A percentile compares a stretch with the other conserved stretches of the same genome.
Evolutionary conservation across 2,888 invertebrate genomes (phyloP).

Genomic region (Epicampocera succincta): DNA sequence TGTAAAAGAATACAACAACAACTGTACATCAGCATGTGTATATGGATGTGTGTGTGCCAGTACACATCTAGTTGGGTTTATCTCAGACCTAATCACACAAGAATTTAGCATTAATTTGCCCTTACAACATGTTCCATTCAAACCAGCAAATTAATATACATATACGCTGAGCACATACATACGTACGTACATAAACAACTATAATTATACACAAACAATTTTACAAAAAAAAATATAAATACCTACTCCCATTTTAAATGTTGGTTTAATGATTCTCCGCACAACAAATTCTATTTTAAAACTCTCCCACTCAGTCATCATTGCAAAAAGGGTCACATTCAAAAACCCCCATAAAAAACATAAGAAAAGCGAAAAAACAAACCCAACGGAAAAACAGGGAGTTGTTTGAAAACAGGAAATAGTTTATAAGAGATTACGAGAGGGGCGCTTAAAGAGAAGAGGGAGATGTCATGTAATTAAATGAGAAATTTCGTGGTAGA

Average conservation of each 20-base stretch:
- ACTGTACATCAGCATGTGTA: too few species aligned
- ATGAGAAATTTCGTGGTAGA: conserved; percentile 66
- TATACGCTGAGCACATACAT: too few species aligned
- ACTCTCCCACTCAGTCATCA: conserved; percentile 32
- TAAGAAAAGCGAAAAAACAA: background rate
- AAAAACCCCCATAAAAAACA: conserved; percentile 7
- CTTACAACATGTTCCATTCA: too few species aligned
- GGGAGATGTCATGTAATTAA: conserved; percentile 44
- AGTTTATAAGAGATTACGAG: background rate
- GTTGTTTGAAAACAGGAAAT: conserved; percentile 28
- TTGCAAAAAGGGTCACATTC: conserved; percentile 26
- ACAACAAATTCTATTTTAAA: conserved; percentile 54
- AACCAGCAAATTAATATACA: too few species aligned
- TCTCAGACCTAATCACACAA: too few species aligned
- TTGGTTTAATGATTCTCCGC: conserved; percentile 1
- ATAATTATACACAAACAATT: too few species aligned
- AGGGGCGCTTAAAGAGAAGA: background rate
- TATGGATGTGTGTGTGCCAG: too few species aligned
- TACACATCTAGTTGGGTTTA: too few species aligned
- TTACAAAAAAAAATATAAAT: too few species aligned
- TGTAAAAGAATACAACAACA: too few species aligned
- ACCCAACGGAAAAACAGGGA: conserved; percentile 49
- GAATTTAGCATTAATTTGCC: too few species aligned
- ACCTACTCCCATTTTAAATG: conserved; percentile 1
- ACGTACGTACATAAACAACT: too few species aligned